Evolutionary conservation across 2,888 invertebrate genomes (phyloP).

Genomic region (Heteromurus nitidus): DNA sequence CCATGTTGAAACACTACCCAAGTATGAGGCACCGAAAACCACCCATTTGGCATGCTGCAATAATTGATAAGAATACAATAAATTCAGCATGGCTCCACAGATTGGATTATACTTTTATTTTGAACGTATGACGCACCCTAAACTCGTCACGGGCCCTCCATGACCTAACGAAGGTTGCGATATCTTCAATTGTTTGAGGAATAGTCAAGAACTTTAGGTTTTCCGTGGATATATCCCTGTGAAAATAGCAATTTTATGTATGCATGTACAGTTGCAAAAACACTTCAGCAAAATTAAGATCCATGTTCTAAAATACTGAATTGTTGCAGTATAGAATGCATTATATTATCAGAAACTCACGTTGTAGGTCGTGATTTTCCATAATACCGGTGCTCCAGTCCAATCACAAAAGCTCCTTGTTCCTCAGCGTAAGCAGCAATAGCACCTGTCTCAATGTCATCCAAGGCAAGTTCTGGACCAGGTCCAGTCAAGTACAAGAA

Average conservation of each 20-base stretch:
- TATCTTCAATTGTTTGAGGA: conserved; percentile 58
- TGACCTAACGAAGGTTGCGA: conserved; percentile 43
- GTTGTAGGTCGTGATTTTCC: conserved; percentile 55
- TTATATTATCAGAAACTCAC: conserved; percentile 34
- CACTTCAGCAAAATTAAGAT: no score
- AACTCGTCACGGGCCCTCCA: conserved; percentile 54
- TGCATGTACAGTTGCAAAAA: not conserved
- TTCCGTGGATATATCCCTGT: conserved; percentile 43
- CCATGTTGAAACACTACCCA: conserved; percentile 56
- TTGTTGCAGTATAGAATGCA: no score
- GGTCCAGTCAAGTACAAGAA: conserved; percentile 56
- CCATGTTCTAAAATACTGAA: no score
- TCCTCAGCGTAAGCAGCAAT: conserved; percentile 54
- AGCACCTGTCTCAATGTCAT: conserved; percentile 47
- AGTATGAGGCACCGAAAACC: conserved; percentile 56
- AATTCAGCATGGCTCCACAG: no score
- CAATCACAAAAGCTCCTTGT: conserved; percentile 58
- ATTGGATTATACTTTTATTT: not conserved
- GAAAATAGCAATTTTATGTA: not conserved
- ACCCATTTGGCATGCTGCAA: conserved; percentile 54
- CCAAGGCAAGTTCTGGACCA: conserved; percentile 24
- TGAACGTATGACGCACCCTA: conserved; percentile 22
- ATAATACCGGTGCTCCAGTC: conserved; percentile 55
- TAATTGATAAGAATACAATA: no score
- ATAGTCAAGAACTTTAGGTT: conserved; percentile 46